These are phyloP conservation scores for Lasioglossum zephyrum DNA, from an alignment of 2,888 invertebrate genomes.

Conservation along the genomic window DNA sequence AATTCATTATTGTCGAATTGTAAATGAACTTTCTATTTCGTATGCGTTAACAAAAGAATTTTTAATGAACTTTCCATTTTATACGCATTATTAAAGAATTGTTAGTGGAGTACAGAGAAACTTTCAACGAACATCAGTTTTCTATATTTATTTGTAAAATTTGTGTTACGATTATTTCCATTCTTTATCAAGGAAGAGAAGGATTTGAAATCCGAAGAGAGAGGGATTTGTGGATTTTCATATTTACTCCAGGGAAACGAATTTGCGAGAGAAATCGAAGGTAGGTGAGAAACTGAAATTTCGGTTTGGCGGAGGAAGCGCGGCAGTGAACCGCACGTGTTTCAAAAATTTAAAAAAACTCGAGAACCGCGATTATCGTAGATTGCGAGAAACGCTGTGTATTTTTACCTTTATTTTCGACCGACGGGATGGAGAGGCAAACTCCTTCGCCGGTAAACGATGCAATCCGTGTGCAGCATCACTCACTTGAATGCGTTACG, in stretches of 20 bases:
- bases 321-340: not conserved
- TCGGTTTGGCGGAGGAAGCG: not conserved
- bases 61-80: not conserved
- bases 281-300: conserved; percentile 16
- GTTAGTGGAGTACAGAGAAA: not conserved
- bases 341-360: conserved; percentile 19
- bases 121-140: not conserved
- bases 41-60: not conserved
- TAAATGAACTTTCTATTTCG: not conserved
- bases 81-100: not conserved
- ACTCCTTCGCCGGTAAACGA: conserved; percentile 19
- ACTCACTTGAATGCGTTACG: conserved; percentile 17
- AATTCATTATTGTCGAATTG: not conserved
- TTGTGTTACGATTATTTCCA: not conserved
- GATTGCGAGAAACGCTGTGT: not conserved
- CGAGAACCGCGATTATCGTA: not conserved
- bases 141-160: not conserved
- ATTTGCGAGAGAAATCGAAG: not conserved
- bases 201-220: not conserved
- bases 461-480: conserved; percentile 17
- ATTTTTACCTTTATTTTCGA: conserved; percentile 32
- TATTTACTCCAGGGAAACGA: conserved; percentile 5
- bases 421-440: not conserved
- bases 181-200: not conserved
- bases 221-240: not conserved